A percentile compares a stretch with the other conserved stretches of the same genome.
These are phyloP conservation scores for Nomada ruficornis DNA, from an alignment of 2,888 invertebrate genomes.

Conservation along the genomic window DNA sequence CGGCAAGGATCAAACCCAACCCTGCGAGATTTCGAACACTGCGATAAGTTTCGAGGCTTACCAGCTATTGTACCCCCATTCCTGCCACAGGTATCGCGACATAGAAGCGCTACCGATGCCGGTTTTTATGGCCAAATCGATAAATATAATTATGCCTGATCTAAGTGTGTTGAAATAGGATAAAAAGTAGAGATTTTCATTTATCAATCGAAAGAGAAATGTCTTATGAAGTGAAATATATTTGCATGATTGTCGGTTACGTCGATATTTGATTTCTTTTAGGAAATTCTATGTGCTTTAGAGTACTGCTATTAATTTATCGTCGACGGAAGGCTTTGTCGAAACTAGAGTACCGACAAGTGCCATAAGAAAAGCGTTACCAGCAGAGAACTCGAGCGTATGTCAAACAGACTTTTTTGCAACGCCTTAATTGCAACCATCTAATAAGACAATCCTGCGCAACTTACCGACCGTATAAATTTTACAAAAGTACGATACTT, in stretches of 20 bases:
- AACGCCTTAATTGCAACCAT: neutral
- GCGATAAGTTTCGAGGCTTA: neutral
- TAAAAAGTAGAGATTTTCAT: neutral
- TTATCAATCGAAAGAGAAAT: neutral
- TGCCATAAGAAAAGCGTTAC: neutral
- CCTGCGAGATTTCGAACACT: neutral
- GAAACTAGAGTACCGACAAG: neutral
- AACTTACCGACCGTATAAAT: neutral
- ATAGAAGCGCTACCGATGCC: neutral
- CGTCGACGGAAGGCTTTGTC: neutral
- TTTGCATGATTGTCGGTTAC: neutral
- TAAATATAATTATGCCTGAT: too few relatives aligned
- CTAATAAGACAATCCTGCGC: conserved; percentile 2
- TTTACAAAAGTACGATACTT: conserved; percentile 17
- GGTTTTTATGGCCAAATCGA: neutral
- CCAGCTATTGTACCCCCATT: too few relatives aligned
- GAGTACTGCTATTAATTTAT: neutral
- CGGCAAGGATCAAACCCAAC: neutral
- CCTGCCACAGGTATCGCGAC: neutral
- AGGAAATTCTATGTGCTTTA: neutral
- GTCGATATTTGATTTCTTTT: neutral
- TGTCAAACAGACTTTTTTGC: neutral
- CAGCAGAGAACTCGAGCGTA: neutral
- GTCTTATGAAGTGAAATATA: neutral
- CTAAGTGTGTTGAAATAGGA: neutral